phyloP scores from a whole-genome alignment of 1,140 invertebrate genomes.

The Eueides isabella region DNA sequence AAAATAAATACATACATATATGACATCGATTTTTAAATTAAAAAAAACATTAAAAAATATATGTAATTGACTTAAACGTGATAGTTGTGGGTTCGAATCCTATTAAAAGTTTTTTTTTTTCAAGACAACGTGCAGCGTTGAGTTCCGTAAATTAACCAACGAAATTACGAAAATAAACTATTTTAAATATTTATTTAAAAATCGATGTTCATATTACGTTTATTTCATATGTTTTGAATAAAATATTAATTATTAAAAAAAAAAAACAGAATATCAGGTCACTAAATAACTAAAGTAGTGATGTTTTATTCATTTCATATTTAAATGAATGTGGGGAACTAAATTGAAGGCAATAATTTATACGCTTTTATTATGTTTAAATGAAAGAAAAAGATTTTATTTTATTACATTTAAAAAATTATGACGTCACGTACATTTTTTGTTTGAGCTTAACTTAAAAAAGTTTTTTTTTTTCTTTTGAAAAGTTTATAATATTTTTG shows the following conservation, averaged over 20 bases:
- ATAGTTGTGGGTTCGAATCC: background rate
- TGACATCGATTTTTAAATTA: background rate
- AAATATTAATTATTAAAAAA: background rate
- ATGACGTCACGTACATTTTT: background rate
- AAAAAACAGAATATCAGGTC: background rate
- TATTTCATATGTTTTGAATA: background rate
- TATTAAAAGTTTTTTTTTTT: background rate
- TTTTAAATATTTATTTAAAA: background rate
- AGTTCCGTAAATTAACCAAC: no score
- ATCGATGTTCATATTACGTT: background rate
- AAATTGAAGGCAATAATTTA: constrained; percentile 32
- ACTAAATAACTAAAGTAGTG: background rate
- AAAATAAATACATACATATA: background rate
- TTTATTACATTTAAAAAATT: constrained; percentile 25
- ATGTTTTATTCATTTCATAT: background rate
- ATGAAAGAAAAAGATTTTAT: constrained; percentile 19
- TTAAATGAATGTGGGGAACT: background rate
- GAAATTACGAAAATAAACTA: background rate
- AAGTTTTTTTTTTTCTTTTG: background rate
- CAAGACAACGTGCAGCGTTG: no score
- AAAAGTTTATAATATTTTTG: background rate
- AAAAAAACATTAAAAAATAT: background rate
- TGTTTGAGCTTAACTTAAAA: background rate
- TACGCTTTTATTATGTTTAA: constrained; percentile 31
- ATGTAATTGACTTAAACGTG: background rate